Conservation (phyloP, 2,888 invertebrate species). For the Caprella mutica region DNA sequence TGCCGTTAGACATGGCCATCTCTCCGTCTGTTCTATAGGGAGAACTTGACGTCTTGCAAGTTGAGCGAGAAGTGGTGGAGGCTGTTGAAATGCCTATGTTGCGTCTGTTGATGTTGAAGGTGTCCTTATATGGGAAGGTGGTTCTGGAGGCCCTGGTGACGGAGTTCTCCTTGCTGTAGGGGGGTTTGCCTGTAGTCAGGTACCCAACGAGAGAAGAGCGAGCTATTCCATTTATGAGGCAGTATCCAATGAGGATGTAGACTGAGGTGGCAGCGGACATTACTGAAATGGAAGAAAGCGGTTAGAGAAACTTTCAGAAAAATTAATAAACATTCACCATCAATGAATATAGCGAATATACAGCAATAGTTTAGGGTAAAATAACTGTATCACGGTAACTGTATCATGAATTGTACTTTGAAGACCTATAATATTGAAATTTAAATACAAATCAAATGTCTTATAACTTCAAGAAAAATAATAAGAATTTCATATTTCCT, state of each 20-base stretch:
- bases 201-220: constrained; percentile 60
- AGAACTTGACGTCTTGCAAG: constrained; percentile 86
- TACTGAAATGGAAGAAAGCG: no score
- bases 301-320: no score
- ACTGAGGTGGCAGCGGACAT: constrained; percentile 67
- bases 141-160: constrained; percentile 55
- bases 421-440: no score
- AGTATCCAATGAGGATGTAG: constrained; percentile 73
- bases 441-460: no score
- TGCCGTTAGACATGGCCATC: constrained; percentile 18
- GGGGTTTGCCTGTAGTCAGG: constrained; percentile 35
- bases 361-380: no score
- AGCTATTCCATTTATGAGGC: constrained; percentile 74
- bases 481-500: no score
- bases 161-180: constrained; percentile 40
- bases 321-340: no score
- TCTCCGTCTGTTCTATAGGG: constrained; percentile 54
- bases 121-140: constrained; percentile 59
- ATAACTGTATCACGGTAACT: no score
- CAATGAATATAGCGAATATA: no score
- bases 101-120: constrained; percentile 40
- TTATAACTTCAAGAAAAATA: no score
- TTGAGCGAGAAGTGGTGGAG: constrained; percentile 85
- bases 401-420: no score
- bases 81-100: constrained; percentile 83